These are phyloP conservation scores for Zootoca vivipara DNA, from an alignment of 2,113 vertebrate species.

Conservation along the genomic window DNA sequence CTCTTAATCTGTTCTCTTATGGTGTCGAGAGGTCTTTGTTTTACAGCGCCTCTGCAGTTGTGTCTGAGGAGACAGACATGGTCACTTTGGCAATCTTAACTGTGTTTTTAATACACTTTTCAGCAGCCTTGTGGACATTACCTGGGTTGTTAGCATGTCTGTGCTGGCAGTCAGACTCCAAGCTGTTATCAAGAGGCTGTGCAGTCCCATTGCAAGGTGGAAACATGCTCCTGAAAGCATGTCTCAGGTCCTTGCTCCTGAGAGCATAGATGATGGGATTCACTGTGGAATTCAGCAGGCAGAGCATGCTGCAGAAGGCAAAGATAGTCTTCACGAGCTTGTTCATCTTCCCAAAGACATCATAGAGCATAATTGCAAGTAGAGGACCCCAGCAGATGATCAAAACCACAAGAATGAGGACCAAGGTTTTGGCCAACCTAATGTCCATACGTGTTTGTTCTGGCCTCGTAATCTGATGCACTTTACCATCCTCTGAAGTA, in stretches of 20 bases:
- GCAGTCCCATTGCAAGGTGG: slow-evolving; percentile 85
- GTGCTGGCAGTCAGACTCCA: slow-evolving; percentile 97
- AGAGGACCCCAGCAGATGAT: slow-evolving; percentile 99
- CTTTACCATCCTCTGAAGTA: slow-evolving; percentile 93
- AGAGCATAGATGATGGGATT: slow-evolving; percentile 99
- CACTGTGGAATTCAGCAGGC: slow-evolving; percentile 97
- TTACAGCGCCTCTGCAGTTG: slow-evolving; percentile 95
- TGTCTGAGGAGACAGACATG: slow-evolving; percentile 99
- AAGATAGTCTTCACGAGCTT: slow-evolving; percentile 97
- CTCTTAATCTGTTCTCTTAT: slow-evolving; percentile 54
- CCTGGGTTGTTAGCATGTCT: slow-evolving; percentile 84
- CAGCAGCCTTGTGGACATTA: slow-evolving; percentile 91
- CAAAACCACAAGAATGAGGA: slow-evolving; percentile 95
- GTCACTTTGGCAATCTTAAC: slow-evolving; percentile 99
- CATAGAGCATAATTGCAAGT: slow-evolving; percentile 98
- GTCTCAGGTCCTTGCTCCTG: slow-evolving; percentile 96
- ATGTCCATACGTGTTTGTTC: slow-evolving; percentile 99
- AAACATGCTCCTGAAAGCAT: slow-evolving; percentile 95
- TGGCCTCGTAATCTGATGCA: slow-evolving; percentile 92
- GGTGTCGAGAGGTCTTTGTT: slow-evolving; percentile 48
- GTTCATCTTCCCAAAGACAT: slow-evolving; percentile 98
- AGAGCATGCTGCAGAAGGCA: slow-evolving; percentile 98
- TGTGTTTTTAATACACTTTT: slow-evolving; percentile 98
- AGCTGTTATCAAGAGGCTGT: slow-evolving; percentile 95
- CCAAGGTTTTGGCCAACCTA: slow-evolving; percentile 96